Base-by-base conservation (phyloP, 2,797 vertebrate genomes). In the Crenichthys baileyi region DNA sequence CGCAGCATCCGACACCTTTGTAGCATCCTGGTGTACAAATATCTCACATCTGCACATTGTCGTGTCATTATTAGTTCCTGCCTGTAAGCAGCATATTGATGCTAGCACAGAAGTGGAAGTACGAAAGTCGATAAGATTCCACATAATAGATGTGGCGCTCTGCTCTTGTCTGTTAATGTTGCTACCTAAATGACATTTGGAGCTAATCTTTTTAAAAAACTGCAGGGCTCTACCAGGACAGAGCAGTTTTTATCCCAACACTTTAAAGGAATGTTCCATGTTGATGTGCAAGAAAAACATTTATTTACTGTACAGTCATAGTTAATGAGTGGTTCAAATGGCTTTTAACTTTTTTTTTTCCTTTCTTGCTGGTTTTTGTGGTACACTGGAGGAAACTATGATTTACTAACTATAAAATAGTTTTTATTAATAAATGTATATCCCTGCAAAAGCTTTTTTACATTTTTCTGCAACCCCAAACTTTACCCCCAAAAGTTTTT, bases 41-140 rank as follows among this genome's bases (percentile, higher is more conserved):
- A 41, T 41, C 31, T 67, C 63, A 36, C 36, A 36, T 36, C 9
- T 1, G 20, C 63, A 67, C 36, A 2, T 67, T 67, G 63, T 67
- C 11, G 31, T 67, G 31, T 39, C 63, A 12, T 24, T 67, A 22
- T 67, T 36, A 70, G 39, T 46, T 70, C 41, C 22, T 70, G 67
- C 67, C 67, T 70, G 39, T 46, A 70, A 70, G 67, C 67, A 26
- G 24, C 67, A 26, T 70, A 70, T 70, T 70, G 67, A 70, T 16
- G 41, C 67, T 1, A n/a, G 44, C 65, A 1, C 39, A 6, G 39
- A 39, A 44, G 65, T 24, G 11, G 65, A n/a, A 13, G 24, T 22
- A 7, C 2, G 0, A 24, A 46, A 15, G 67, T 70, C 67, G 67
- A 70, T 70, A 70, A 70, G 67, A n/a, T 70, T 70, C 67, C 67